Evolutionary conservation across 2,113 vertebrate species (phyloP), one percentile per base, ranked within the genome.

Genomic region (Ornithorhynchus anatinus): DNA sequence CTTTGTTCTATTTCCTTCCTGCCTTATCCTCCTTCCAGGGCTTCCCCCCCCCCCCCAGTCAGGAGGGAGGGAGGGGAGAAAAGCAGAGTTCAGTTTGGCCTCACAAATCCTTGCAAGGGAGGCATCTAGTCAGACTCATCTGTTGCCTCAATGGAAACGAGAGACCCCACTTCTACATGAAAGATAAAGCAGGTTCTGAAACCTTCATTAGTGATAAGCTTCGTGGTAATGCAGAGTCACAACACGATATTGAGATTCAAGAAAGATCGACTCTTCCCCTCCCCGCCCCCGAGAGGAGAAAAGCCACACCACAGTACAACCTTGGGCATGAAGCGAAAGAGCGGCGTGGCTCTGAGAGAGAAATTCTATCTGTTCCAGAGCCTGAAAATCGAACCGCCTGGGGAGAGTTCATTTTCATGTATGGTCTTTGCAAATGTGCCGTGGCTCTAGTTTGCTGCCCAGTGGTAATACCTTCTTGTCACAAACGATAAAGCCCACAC

Each of bases 241-340:
- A 74, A 57, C 31, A 27, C 10, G 38, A 25, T 48, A 38, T 38
- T 61, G 38, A 32, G 47, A 54, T 61, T 81, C 38, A 48, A 50
- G 44, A 15, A 43, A 72, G 43, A 65, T 60, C 14, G n/a, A 37
- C 71, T 56, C 66, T 83, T 69, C 59, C 59, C n/a, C n/a, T n/a
- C n/a, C n/a, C n/a, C n/a, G n/a, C 32, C 7, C 58, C 44, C 31
- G n/a, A n/a, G 17, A 38, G 33, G 17, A 54, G 50, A 72, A 69
- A 54, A 45, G 19, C 4, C n/a, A 27, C 39, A 31, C 56, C 60
- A 51, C 25, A 31, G 38, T 53, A 20, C 73, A 63, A 60, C 61
- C 59, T 80, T 84, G 56, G 58, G 22, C 78, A 63, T 63, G 47
- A 74, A 80, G 43, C 61, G n/a, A 43, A 75, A 67, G 69, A 70